Base-by-base conservation (phyloP, 2,888 invertebrate species). In the Eristalis arbustorum region DNA sequence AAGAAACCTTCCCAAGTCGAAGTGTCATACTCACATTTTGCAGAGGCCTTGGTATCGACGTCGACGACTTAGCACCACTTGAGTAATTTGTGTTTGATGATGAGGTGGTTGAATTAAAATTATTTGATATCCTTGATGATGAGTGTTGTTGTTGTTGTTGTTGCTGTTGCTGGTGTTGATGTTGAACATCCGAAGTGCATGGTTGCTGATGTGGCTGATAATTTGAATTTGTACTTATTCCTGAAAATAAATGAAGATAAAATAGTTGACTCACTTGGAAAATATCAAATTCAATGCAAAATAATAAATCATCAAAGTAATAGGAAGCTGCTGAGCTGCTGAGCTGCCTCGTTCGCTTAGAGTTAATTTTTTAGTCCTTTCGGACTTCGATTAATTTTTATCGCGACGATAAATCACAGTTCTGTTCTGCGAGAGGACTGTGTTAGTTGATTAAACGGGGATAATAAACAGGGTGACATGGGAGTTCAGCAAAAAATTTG, bases 1-100 rank as follows among this genome's bases (percentile, higher is more conserved):
- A 42, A 22, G 11, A 59, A 2, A 23, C 3, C 25, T 22, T 18
- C 11, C 8, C 14, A 11, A 37, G 40, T 28, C n/a, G n/a, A 6
- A 14, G 31, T 84, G 5, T 49, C 23, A 40, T 87, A 89, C 90
- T 90, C 90, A 93, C 93, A 91, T 92, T 93, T 91, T 92, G 92
- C 73, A 93, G 90, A 84, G 92, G 90, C 88, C 93, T 91, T 71
- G 91, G 90, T 88, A 91, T 90, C 74, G 90, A 90, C 84, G 91
- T 85, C 84, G 91, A 89, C n/a, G 91, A 82, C 88, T 92, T 92
- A 76, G 89, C 90, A 88, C 90, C 89, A 89, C 85, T 91, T 88
- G 90, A 74, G 87, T 90, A 91, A 85, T 87, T 89, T 74, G 89
- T 85, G 81, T 89, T 89, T 84, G 90, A 89, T 73, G 91, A 89